phyloP scores from a whole-genome alignment of 1,140 invertebrate genomes.

The Rhyacophila brunnea region DNA sequence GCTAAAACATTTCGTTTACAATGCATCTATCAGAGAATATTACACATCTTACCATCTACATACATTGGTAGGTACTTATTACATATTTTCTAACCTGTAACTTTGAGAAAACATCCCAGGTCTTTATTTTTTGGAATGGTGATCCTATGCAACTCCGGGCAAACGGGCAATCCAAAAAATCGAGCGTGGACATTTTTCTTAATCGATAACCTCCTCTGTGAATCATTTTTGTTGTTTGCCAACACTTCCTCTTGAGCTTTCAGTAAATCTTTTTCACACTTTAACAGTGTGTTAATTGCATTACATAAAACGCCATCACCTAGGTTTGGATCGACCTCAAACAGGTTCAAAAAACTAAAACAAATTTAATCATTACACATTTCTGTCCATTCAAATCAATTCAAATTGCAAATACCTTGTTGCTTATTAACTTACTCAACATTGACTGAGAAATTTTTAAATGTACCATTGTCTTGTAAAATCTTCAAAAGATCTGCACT shows the following conservation, averaged over 20 bases:
- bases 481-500: constrained; percentile 45
- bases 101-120: constrained; percentile 64
- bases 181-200: constrained; percentile 70
- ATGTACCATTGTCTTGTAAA: constrained; percentile 41
- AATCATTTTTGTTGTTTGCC: constrained; percentile 44
- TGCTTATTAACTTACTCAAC: constrained; percentile 44
- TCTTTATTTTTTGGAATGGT: constrained; percentile 67
- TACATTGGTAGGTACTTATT: no score
- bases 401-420: constrained; percentile 4
- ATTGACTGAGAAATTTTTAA: constrained; percentile 46
- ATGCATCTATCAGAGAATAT: no score
- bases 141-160: constrained; percentile 58
- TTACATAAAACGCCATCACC: constrained; percentile 48
- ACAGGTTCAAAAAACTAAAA: constrained; percentile 49
- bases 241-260: constrained; percentile 60
- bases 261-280: constrained; percentile 63
- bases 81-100: constrained; percentile 54
- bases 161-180: constrained; percentile 58
- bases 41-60: no score
- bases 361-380: constrained; percentile 1
- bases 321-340: constrained; percentile 49
- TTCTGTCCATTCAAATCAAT: constrained; percentile 2
- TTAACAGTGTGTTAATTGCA: constrained; percentile 47
- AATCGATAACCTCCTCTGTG: constrained; percentile 42
- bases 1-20: no score